Base-by-base conservation (phyloP, 2,888 invertebrate species). In the Cheilosia pagana region DNA sequence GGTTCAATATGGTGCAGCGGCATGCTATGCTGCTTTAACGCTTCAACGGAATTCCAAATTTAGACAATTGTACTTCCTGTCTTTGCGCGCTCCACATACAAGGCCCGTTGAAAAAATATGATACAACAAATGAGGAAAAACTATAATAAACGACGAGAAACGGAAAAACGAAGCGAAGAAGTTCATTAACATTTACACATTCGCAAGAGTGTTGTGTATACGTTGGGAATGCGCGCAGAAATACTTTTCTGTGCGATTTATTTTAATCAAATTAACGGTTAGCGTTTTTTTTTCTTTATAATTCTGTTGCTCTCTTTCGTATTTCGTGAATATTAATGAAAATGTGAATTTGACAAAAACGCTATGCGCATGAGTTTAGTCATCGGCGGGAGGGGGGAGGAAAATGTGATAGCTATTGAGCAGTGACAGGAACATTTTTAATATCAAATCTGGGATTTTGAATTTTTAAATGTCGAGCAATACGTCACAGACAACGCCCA, bases 61-160 rank as follows among this genome's bases (percentile, higher is more conserved):
- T 75, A 67, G 75, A 75, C 75, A 75, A 75, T 67, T 67, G 50
- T 67, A 75, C 67, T 75, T 75, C 75, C 75, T 75, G 75, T 41
- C 65, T 59, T 67, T 59, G 28, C 25, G 28, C 57, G 16, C 57
- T 50, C 39, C 50, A 50, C 19, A 55, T 72, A 55, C 12, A 19
- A 53, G 16, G 62, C 52, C 48, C 23, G 25, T 16, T 10, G 39
- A 45, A 48, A 45, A 48, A 48, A 75, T 31, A 59, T 59, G 28
- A 75, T 74, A 55, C 53, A 55, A 60, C n/a, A 45, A 43, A 62
- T 57, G 65, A 39, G 45, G 21, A 75, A 75, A 75, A 50, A 50
- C 28, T 57, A 67, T 60, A 41, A 19, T 50, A 75, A 57, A 57
- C 28, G 65, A 21, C 48, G 28, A 50, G 45, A 57, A 75, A 65